Evolutionary conservation across 2,888 invertebrate species (phyloP).

Genomic region (Melipona bicolor): DNA sequence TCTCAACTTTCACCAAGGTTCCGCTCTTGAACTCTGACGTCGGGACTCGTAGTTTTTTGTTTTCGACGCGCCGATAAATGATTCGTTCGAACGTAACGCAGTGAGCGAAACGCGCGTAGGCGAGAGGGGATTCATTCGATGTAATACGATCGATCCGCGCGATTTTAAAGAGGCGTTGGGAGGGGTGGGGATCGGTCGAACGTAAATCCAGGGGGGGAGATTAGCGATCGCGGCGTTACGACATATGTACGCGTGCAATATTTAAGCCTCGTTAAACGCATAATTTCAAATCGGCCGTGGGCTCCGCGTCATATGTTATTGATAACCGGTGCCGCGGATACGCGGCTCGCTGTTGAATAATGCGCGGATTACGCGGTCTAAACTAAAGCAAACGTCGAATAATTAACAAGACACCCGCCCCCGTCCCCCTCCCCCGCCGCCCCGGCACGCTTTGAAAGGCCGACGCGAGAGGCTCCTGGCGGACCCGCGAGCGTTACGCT

Average conservation of each 20-base stretch:
- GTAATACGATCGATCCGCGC: slow-evolving; percentile 50
- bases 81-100: slow-evolving; percentile 39
- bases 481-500: slow-evolving; percentile 49
- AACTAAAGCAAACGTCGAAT: slow-evolving; percentile 61
- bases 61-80: slow-evolving; percentile 34
- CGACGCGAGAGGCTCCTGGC: slow-evolving; percentile 26
- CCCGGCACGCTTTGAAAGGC: slow-evolving; percentile 35
- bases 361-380: slow-evolving; percentile 55
- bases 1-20: no score
- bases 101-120: slow-evolving; percentile 26
- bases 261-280: slow-evolving; percentile 60
- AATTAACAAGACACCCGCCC: slow-evolving; percentile 52
- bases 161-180: not conserved
- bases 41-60: not conserved
- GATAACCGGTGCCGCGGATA: slow-evolving; percentile 45
- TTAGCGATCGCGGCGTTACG: slow-evolving; percentile 37
- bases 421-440: no score
- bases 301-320: slow-evolving; percentile 56
- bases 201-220: slow-evolving; percentile 40
- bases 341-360: slow-evolving; percentile 46
- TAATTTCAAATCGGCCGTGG: slow-evolving; percentile 59
- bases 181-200: not conserved
- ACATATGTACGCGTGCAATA: slow-evolving; percentile 41
- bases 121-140: slow-evolving; percentile 32
- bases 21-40: no score